Base-by-base conservation (phyloP, 2,888 invertebrate genomes). In the Hedya salicella region DNA sequence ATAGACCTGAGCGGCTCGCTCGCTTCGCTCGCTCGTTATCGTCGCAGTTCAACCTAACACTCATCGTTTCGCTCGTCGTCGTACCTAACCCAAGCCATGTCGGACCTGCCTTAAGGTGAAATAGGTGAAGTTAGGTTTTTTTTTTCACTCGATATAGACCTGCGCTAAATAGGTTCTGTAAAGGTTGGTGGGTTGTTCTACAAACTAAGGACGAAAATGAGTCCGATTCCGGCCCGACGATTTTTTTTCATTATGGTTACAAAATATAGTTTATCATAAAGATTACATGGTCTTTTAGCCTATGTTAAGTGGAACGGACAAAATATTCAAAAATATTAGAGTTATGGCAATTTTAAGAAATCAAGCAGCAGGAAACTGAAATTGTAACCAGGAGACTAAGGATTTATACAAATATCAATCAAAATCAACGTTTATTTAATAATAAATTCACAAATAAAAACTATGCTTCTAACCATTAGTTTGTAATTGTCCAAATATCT, bases 381-480 rank as follows among this genome's bases (percentile, higher is more conserved):
- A n/a, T n/a, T n/a, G n/a, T n/a, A n/a, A n/a, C n/a, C n/a, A n/a
- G 30, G 30, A 25, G 25, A 21, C 21, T 21, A 13, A 49, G 39
- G 39, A 39, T 39, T 39, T 39, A 39, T 6, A 39, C 39, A 39
- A 39, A 39, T 39, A 39, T 39, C 39, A 39, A 39, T 39, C 39
- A 39, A 9, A 39, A 39, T 39, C 39, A 39, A 39, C 39, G 39
- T 39, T 14, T 42, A 42, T 42, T 42, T 14, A 42, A 42, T 42
- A n/a, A n/a, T 42, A 14, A 42, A 42, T 42, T 14, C 68, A 75
- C 62, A 42, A 67, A 61, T 65, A 36, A 39, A 36, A 42, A 13
- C 56, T 61, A 60, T 64, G 46, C 56, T 67, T 21, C 46, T 46
- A 46, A 46, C 46, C 46, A 46, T 46, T 46, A 46, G 21, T 19